A percentile compares a stretch with the other conserved stretches of the same genome.
Evolutionary conservation across 2,888 invertebrate genomes (phyloP).

Genomic region (Aplocera efformata): DNA sequence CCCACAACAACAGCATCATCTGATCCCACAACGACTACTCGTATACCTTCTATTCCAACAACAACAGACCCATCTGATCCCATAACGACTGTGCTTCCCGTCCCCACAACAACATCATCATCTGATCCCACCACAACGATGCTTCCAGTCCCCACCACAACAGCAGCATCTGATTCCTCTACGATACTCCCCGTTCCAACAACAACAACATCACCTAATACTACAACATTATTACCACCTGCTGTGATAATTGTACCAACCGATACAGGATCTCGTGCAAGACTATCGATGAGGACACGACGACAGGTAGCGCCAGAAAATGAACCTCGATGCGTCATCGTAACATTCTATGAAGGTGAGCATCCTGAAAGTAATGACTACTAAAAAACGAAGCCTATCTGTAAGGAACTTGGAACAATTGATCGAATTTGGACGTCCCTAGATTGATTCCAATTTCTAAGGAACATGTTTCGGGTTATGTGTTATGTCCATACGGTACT

Average conservation of each 20-base stretch:
- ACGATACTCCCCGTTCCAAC: too few species aligned
- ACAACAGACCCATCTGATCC: background rate
- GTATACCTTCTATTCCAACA: background rate
- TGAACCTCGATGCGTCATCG: constrained; percentile 44
- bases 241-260: too few species aligned
- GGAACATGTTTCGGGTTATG: too few species aligned
- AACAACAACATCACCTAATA: background rate
- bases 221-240: background rate
- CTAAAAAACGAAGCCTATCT: too few species aligned
- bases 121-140: background rate
- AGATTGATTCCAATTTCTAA: too few species aligned
- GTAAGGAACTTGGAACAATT: too few species aligned
- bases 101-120: background rate
- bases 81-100: background rate
- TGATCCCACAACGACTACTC: background rate
- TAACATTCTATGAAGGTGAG: constrained; percentile 43
- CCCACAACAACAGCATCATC: background rate
- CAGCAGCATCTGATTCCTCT: background rate
- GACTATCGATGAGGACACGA: constrained; percentile 10
- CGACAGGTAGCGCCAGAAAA: constrained; percentile 27
- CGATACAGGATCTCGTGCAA: constrained; percentile 2
- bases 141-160: background rate
- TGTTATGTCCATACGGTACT: too few species aligned
- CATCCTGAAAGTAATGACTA: too few species aligned
- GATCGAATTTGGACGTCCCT: too few species aligned